Evolutionary conservation across 1,140 invertebrate genomes (phyloP).

Genomic region (Mamestra configurata): DNA sequence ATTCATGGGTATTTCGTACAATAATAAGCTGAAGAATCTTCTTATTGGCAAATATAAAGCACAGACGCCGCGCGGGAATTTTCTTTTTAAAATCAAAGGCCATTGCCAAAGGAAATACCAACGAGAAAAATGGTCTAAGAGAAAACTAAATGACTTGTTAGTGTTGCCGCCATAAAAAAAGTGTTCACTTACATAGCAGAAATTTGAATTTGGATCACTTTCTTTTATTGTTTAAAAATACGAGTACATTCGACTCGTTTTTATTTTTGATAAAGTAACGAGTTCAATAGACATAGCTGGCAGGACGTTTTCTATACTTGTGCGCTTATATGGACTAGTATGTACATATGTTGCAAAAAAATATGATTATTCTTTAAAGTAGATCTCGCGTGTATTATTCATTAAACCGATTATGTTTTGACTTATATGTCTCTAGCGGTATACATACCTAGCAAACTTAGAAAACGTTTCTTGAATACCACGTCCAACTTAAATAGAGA

Average conservation of each 20-base stretch:
- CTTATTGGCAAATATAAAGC: too few species aligned
- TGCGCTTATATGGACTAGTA: background rate
- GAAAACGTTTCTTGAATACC: constrained; percentile 9
- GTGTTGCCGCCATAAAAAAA: background rate
- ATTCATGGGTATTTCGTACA: background rate
- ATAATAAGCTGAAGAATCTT: too few species aligned
- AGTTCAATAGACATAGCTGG: background rate
- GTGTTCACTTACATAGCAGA: background rate
- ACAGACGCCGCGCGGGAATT: background rate
- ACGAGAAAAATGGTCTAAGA: too few species aligned
- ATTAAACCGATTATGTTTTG: constrained; percentile 21
- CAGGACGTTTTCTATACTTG: background rate
- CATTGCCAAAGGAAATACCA: too few species aligned
- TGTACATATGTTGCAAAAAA: too few species aligned
- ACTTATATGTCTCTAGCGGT: background rate
- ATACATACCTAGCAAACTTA: constrained; percentile 3
- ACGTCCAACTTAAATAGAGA: background rate
- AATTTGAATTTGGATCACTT: constrained; percentile 2
- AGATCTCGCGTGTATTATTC: background rate
- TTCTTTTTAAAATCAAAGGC: background rate
- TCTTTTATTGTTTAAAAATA: constrained; percentile 1
- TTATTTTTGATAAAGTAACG: background rate
- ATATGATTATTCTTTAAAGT: too few species aligned
- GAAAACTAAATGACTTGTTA: background rate
- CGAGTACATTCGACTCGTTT: background rate